Evolutionary conservation across 2,888 invertebrate species (phyloP), one percentile per base, ranked within the genome.

Genomic region (Chrysolina americana): DNA sequence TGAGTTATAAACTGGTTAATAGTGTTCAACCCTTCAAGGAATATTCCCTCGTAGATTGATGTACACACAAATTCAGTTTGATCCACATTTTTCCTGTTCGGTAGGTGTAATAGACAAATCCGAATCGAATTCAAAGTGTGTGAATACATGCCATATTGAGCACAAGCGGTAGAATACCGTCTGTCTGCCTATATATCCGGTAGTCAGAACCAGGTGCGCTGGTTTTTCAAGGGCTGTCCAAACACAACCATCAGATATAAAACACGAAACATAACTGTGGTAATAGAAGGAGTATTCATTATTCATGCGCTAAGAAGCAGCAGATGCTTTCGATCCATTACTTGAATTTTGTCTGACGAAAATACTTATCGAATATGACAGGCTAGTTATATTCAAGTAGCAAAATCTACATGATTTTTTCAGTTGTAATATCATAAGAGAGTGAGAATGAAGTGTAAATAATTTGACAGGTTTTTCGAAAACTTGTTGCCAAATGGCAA

Each of bases 111-210:
- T 71, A 41, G 53, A 53, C 53, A 73, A 76, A 69, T 73, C 66
- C 66, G 64, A 62, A 77, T 76, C 71, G 70, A 65, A 69, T 62
- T 73, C 62, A 72, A 73, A 68, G 70, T 78, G 73, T 77, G 71
- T 74, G 77, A 79, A 80, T 78, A 75, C 73, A 82, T 82, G 82
- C 86, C 87, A 86, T 85, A 86, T 87, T 86, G 86, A 83, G 84
- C 83, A 82, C 81, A 83, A 83, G 82, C 82, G 80, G 83, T 83
- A 83, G 82, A 83, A 80, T 83, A 82, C 84, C 44, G 66, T 66
- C 66, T 68, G 53, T 68, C 68, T 83, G 86, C 85, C 84, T 83
- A 86, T 84, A 83, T 87, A 87, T 87, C 87, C 87, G 86, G 87
- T 86, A 85, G 84, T 76, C 76, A 66, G 71, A 77, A 84, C 86